Evolutionary conservation across 2,888 invertebrate genomes (phyloP), one percentile per base, ranked within the genome.

Genomic region (Pinctada fucata): DNA sequence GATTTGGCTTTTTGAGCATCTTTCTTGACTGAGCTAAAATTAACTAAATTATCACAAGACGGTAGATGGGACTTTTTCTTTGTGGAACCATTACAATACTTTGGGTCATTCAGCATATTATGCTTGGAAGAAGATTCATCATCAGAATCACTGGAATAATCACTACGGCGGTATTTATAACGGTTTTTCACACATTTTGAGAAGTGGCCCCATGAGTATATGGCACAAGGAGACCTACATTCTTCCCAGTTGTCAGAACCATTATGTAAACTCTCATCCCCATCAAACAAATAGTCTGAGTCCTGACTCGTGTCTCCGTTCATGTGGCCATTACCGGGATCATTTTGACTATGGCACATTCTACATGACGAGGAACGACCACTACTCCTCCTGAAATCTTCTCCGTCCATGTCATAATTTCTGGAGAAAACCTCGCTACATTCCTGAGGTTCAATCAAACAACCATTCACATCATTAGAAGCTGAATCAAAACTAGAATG

Each of bases 121-220:
- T 49, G 16, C 31, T 50, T 51, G 4, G 72, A 16, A 4, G 81
- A 76, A 64, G 75, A 74, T 31, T 89, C 90, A 58, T 89, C 90
- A 3, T 90, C 90, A 83, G 88, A 88, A 13, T 90, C 90, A 84
- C 89, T 90, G 5, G 88, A 89, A 79, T 90, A 88, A 79, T 89
- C 88, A 79, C 88, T 89, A 66, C 88, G 85, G 2, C 88, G 83
- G 73, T 90, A 89, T 78, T 89, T 90, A 79, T 90, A 89, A 52
- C 86, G 81, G 80, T 88, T 82, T 71, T 84, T 76, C 13, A 82
- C 72, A 52, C 83, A 84, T 76, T 86, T 84, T 78, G 87, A 85
- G 72, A 89, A 89, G 77, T 90, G 88, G 31, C 88, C 88, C 89
- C 89, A 90, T 4, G 88, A 88, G 48, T 83, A 84, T 13, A 89